Evolutionary conservation across 2,113 vertebrate species (phyloP), one percentile per base, ranked within the genome.

Genomic region (Stictonetta naevosa): DNA sequence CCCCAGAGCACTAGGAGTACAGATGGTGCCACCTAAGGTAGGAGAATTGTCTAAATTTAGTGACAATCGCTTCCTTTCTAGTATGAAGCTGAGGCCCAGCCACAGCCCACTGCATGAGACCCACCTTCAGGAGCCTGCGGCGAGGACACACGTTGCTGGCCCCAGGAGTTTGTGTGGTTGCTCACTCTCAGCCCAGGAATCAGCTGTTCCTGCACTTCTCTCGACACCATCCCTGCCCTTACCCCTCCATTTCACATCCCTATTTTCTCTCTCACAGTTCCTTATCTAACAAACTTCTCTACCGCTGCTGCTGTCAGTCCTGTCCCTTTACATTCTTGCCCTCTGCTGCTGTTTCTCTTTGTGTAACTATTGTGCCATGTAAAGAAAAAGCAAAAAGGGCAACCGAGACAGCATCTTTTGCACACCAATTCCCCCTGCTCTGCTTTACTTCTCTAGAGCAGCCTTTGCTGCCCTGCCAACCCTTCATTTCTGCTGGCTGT

Each of bases 1-100:
- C 3, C 60, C 62, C 88, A 38, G 22, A 75, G 38, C 0, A 0
- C 33, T 8, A 15, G 0, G 1, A 81, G n/a, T 55, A 33, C 29
- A 81, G 22, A 1, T 52, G 40, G 36, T 42, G 60, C 29, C 92
- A 29, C 42, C 60, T 64, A n/a, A 31, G 53, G 48, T 19, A 67
- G 25, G 16, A 92, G 16, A 91, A 79, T 2, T 38, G 18, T 18
- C 58, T 53, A 19, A 62, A 86, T 59, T 46, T 68, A 86, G 29
- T 31, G 40, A 48, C 29, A 23, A 18, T 71, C 21, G 87, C 82
- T 66, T 36, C 50, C 63, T 58, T 53, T 67, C 53, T 77, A 73
- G 42, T 28, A 46, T 5, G 26, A 26, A 28, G 60, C 33, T 0
- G 0, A 56, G 52, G 52, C 31, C n/a, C 58, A 66, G 40, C 20